Percentiles rank a stretch among this genome's conserved stretches.
phyloP scores from a whole-genome alignment of 2,797 vertebrate species.

The Aulostomus chinensis region DNA sequence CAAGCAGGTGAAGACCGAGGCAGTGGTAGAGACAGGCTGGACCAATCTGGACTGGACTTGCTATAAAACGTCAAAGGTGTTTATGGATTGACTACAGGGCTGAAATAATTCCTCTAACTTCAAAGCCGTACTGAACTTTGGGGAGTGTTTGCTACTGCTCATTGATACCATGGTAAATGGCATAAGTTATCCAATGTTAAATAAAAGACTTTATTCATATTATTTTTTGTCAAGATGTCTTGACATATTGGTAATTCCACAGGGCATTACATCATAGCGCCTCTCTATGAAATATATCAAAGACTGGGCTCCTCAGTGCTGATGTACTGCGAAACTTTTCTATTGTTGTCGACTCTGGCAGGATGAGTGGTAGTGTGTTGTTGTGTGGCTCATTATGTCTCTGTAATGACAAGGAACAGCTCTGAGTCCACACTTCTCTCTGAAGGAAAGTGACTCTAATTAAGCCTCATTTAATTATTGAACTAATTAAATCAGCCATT shows the following conservation, averaged over 20 bases:
- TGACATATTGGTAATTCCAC: not conserved
- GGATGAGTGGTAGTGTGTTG: conserved; percentile 40
- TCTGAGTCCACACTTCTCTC: conserved; percentile 68
- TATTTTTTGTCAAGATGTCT: not conserved
- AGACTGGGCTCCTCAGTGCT: conserved; percentile 17
- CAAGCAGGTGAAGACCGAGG: conserved; percentile 72
- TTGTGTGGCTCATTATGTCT: conserved; percentile 73
- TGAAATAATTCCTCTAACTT: conserved; percentile 54
- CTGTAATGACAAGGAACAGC: conserved; percentile 76
- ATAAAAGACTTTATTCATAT: conserved; percentile 44
- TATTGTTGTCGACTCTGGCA: conserved; percentile 47
- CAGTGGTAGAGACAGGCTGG: conserved; percentile 52
- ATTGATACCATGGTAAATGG: conserved; percentile 23
- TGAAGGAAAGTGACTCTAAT: conserved; percentile 79
- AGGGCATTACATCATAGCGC: not conserved
- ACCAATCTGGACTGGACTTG: conserved; percentile 52
- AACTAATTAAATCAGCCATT: conserved; percentile 78
- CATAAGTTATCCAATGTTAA: conserved; percentile 40
- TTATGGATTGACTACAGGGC: conserved; percentile 48
- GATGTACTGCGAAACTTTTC: conserved; percentile 53
- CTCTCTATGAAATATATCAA: conserved; percentile 42
- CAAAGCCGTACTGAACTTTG: conserved; percentile 44
- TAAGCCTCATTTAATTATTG: conserved; percentile 80
- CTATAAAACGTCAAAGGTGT: conserved; percentile 60
- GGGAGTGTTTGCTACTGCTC: conserved; percentile 21